Evolutionary conservation across 2,113 vertebrate genomes (phyloP), one percentile per base, ranked within the genome.

Genomic region (Laticauda colubrina): DNA sequence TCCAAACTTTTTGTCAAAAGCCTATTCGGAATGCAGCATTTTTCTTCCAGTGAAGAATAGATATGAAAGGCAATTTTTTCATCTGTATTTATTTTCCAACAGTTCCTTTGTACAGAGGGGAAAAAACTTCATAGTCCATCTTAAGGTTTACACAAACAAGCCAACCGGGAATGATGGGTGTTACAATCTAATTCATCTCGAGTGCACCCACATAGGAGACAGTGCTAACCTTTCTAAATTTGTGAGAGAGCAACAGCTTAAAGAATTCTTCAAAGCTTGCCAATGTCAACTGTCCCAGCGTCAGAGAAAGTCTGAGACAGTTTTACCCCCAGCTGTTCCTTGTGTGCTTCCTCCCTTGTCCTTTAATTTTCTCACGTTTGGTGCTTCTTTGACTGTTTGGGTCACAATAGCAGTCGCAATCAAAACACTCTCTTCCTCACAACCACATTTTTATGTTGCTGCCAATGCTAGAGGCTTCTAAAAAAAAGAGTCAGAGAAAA

Each of bases 401-500:
- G 90, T 26, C 69, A 64, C 87, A 88, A 94, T 86, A 94, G 75
- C 34, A 91, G 85, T 2, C 34, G 3, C 34, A 54, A 91, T 90
- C 89, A 91, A 59, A 94, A 95, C 88, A 93, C 86, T 64, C 92
- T 85, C 20, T 23, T 87, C 61, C 88, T 56, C 81, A 10, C 93
- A 93, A 1, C 45, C 21, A 75, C 29, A 56, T 93, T 95, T 95
- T 92, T 95, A 89, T 89, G 89, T 95, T 91, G 45, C 43, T 94
- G 56, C 34, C 0, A 1, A 0, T 15, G 2, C 23, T 39, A 90
- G 89, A 85, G 61, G 8, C 92, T 94, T 87, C 14, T 75, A 93
- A 48, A 75, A 51, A 29, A 89, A 57, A 92, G 90, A 91, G 90
- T 86, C 0, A 0, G 59, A 90, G 53, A 15, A 89, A 95, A 93